Base-by-base conservation (phyloP, 2,888 invertebrate genomes). In the Empis livida region DNA sequence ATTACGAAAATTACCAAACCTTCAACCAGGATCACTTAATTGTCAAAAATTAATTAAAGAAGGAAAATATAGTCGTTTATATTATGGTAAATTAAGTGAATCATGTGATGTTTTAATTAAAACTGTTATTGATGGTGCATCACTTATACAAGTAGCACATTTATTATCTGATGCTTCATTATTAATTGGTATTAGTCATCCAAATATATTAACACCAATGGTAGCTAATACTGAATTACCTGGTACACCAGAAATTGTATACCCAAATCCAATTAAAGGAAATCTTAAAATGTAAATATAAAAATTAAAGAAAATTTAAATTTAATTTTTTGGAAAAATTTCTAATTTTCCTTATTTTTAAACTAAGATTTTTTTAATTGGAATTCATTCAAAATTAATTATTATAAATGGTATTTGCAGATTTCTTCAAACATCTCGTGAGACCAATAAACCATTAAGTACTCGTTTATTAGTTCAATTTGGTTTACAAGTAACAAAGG, bases 381-480 rank as follows among this genome's bases (percentile, higher is more conserved):
- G n/a, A n/a, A n/a, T n/a, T n/a, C n/a, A n/a, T n/a, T n/a, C n/a
- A n/a, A n/a, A n/a, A n/a, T n/a, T n/a, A n/a, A n/a, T n/a, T n/a
- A n/a, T n/a, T n/a, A n/a, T n/a, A n/a, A n/a, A n/a, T n/a, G n/a
- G 14, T 45, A 27, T 42, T 8, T 17, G 1, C 30, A 53, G 51
- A 48, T 52, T 44, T 43, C 46, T 52, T 14, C 51, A 51, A 43
- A 47, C 43, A 30, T 52, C 49, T 42, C 46, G 48, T 35, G 51
- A 50, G 40, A 44, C 49, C 11, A 49, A 48, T 31, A 42, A 45
- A 15, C 50, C 84, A 3, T 72, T 94, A 54, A 87, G 89, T 35
- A 92, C 92, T 5, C 91, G 92, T 68, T 91, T 92, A 70, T 81
- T 94, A 43, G 91, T 94, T 27, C 84, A 88, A 61, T 90, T 93